Evolutionary conservation across 1,140 invertebrate genomes (phyloP), one percentile per base, ranked within the genome.

Genomic region (Agrypnia vestita): DNA sequence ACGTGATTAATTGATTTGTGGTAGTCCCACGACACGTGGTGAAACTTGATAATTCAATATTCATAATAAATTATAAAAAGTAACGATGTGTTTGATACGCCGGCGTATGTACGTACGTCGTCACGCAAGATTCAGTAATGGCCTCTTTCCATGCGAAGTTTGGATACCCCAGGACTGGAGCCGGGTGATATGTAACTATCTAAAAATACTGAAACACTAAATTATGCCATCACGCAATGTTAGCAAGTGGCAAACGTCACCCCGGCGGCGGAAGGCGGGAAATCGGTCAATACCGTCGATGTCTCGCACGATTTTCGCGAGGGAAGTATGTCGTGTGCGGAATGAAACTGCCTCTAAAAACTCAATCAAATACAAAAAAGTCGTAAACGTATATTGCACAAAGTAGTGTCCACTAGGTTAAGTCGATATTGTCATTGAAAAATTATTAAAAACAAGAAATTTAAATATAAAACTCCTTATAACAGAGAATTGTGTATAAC

Each of bases 1-100:
- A 35, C 25, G 6, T n/a, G 25, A 6, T 35, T 35, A 35, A 35
- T 35, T 35, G 25, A 35, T 35, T 35, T 6, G 1, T 3, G 25
- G 25, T 35, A 35, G 1, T 35, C 25, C 25, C 25, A 35, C 25
- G 25, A 80, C 76, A 81, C n/a, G 15, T 19, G 67, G 17, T 13
- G 55, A 82, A 19, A 21, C n/a, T 82, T 71, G 43, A 25, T 49
- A 69, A 74, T 51, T 76, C 17, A 71, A 80, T 49, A 71, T 71
- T 13, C 67, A 47, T 44, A 51, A 47, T 71, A 71, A 71, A 71
- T 71, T 71, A 49, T 51, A 49, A 47, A 51, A 51, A 43, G 11
- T 13, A 56, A 73, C 51, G 49, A 56, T 73, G 71, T 73, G 67
- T 73, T 73, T 55, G 49, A 73, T 73, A 73, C 35, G 53, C 44